Conservation (phyloP, 2,113 vertebrate species). For the Oriolus oriolus region DNA sequence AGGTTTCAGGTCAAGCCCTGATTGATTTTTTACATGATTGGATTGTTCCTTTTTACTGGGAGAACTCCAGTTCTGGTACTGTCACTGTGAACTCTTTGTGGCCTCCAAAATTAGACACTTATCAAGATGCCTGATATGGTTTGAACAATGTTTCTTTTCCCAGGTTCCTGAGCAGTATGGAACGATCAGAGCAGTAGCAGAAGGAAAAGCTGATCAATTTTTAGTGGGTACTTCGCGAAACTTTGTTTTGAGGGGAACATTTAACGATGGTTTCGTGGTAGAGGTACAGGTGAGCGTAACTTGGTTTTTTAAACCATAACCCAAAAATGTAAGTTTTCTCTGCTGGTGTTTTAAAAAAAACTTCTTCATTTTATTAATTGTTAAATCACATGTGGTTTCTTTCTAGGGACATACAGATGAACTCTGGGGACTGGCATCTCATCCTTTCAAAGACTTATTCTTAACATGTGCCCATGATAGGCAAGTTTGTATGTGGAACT, state of each 20-base stretch:
- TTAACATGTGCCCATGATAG: conserved; percentile 95
- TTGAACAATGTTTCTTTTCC: conserved; percentile 10
- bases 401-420: conserved; percentile 95
- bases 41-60: neutral
- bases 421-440: conserved; percentile 93
- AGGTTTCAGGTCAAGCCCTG: neutral
- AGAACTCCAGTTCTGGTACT: neutral
- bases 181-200: conserved; percentile 90
- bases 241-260: conserved; percentile 92
- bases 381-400: neutral
- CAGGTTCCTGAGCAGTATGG: conserved; percentile 97
- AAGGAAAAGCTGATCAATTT: conserved; percentile 92
- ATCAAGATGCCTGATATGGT: neutral
- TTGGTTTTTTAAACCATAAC: neutral
- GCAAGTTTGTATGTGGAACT: conserved; percentile 93
- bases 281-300: conserved; percentile 86
- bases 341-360: no score
- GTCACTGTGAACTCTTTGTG: fast-evolving
- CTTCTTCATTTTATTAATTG: neutral
- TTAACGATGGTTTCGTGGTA: conserved; percentile 91
- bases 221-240: conserved; percentile 94
- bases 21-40: neutral
- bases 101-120: neutral
- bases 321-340: neutral
- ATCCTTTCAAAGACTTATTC: conserved; percentile 90